Evolutionary conservation across 2,888 invertebrate species (phyloP).

Genomic region (Drosophila pseudotalamancana): DNA sequence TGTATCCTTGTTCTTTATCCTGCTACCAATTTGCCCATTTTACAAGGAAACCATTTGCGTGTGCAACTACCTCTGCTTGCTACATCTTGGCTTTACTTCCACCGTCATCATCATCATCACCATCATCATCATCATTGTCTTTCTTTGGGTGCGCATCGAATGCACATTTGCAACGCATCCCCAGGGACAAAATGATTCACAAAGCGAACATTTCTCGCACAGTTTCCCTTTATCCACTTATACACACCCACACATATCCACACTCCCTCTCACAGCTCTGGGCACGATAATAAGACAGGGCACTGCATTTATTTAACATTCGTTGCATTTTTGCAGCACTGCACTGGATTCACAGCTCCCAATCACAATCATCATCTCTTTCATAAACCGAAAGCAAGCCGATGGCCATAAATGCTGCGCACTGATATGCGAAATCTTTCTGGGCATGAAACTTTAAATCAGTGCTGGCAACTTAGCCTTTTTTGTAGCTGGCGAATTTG

Average conservation of each 20-base stretch:
- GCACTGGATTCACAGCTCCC: conserved; percentile 4
- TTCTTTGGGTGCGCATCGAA: conserved; percentile 22
- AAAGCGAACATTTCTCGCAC: conserved; percentile 70
- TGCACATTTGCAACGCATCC: conserved; percentile 47
- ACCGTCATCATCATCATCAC: background rate
- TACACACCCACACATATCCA: conserved; percentile 7
- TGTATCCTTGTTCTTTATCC: conserved; percentile 23
- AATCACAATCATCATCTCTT: conserved; percentile 12
- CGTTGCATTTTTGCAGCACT: conserved; percentile 18
- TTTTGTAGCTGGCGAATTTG: no score
- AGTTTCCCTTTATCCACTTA: conserved; percentile 52
- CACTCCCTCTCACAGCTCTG: conserved; percentile 15
- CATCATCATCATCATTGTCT: conserved; percentile 1
- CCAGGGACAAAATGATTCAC: conserved; percentile 58
- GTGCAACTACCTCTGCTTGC: conserved; percentile 4
- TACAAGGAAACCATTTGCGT: conserved; percentile 33
- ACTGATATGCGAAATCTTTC: conserved; percentile 7
- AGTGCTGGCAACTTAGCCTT: background rate
- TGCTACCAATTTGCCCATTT: conserved; percentile 31
- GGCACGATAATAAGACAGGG: conserved; percentile 40
- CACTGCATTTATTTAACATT: conserved; percentile 42
- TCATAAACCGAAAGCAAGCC: background rate
- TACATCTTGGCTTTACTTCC: conserved; percentile 9
- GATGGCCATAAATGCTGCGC: conserved; percentile 1
- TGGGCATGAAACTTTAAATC: background rate